Evolutionary conservation across 2,113 vertebrate species (phyloP), one percentile per base, ranked within the genome.

Genomic region (Anser brachyrhynchus): DNA sequence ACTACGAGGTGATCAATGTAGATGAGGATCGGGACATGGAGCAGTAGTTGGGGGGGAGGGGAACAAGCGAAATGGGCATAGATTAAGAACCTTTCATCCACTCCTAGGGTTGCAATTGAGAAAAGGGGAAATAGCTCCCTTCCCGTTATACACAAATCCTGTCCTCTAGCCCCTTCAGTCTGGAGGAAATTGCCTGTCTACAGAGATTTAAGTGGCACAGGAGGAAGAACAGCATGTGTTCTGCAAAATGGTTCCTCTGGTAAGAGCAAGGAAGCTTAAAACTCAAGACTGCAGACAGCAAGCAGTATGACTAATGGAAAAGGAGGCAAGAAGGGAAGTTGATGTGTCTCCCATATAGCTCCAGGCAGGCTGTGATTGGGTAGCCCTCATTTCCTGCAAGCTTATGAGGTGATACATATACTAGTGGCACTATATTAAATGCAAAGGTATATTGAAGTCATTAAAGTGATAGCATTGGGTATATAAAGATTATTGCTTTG

Each of bases 181-280:
- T 83, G 82, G 37, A 93, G 62, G 71, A 94, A 85, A 73, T 90
- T 66, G 49, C 71, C 26, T 79, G 41, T 83, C 82, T 95, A 51
- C 62, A 58, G 58, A 83, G 72, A 83, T 89, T 83, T 79, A 78
- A 74, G 41, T 46, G 58, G 62, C 54, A 81, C 11, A 62, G 49
- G 54, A 70, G 73, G 75, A 94, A 83, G 58, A 91, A 7, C 44
- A 87, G 58, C 29, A 70, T 0, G 0, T 62, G 11, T 33, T 72
- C 78, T 85, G 54, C 49, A 88, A 85, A 93, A 62, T 8, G 10
- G 15, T 41, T 94, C 10, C 44, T 76, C 26, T 70, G 26, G 8
- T 78, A 85, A 75, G 54, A 79, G 23, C 33, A 87, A 52, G 21
- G 8, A 84, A 26, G 17, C 64, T 70, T 84, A 65, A 69, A 91